phyloP scores from a whole-genome alignment of 2,113 vertebrate genomes.

The rabbit (Oryctolagus cuniculus) region DNA sequence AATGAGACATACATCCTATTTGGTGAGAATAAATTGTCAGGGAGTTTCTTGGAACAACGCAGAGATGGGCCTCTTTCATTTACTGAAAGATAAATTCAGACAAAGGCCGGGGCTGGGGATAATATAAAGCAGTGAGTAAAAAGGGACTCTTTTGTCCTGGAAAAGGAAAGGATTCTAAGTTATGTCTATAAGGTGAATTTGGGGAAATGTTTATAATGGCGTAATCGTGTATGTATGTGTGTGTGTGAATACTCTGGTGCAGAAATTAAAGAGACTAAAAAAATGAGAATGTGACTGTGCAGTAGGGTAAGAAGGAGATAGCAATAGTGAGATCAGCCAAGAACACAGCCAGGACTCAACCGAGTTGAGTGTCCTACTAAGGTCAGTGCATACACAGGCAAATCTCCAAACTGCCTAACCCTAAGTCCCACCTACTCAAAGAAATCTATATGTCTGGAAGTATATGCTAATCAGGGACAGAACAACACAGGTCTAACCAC shows the following conservation, averaged over 20 bases:
- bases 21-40: background rate
- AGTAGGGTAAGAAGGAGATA: background rate
- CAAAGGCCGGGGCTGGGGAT: background rate
- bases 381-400: background rate
- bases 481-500: background rate
- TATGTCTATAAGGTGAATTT: slow-evolving; percentile 3
- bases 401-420: background rate
- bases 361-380: background rate
- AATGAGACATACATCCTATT: background rate
- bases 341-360: background rate
- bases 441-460: background rate
- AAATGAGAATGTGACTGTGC: background rate
- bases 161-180: background rate
- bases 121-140: background rate
- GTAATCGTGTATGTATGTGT: slow-evolving; percentile 33
- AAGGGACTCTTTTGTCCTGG: slow-evolving; percentile 5
- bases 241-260: slow-evolving; percentile 60
- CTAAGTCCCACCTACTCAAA: background rate
- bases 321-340: background rate
- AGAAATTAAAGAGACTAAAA: slow-evolving; percentile 25
- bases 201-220: slow-evolving; percentile 34
- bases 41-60: background rate
- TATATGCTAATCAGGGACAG: background rate
- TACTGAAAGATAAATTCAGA: slow-evolving; percentile 47
- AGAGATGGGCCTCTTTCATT: background rate